A percentile compares a stretch with the other conserved stretches of the same genome.
Conservation (phyloP, 2,113 vertebrate genomes). For the Thinocorus orbignyianus region DNA sequence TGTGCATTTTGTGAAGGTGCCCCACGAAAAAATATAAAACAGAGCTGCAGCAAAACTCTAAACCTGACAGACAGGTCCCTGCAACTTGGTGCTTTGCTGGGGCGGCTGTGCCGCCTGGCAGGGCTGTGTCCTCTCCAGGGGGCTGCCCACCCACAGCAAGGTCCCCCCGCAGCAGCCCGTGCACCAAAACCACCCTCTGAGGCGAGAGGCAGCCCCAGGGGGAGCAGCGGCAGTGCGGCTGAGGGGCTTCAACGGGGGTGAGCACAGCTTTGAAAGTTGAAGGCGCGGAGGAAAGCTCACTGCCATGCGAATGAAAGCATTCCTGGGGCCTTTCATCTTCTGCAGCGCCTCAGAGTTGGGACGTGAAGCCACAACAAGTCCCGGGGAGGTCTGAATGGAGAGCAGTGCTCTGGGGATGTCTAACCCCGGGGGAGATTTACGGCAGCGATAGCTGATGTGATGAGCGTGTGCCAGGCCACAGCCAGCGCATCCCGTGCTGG, state of each 20-base stretch:
- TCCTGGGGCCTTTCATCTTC: not conserved
- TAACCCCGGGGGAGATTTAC: not conserved
- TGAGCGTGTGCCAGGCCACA: not conserved
- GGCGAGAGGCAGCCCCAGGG: not conserved
- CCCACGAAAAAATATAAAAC: not conserved
- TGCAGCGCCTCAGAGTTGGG: not conserved
- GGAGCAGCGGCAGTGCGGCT: not conserved
- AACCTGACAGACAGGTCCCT: not conserved
- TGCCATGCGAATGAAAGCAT: not conserved
- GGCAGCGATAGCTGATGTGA: not conserved
- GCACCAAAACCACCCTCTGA: rapidly evolving
- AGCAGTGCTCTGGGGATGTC: not conserved
- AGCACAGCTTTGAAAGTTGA: not conserved
- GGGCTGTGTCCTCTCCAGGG: too few species aligned
- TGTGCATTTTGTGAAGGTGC: not conserved
- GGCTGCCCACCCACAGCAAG: not conserved
- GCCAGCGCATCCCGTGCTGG: rapidly evolving
- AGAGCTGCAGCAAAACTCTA: not conserved
- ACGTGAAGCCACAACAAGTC: not conserved
- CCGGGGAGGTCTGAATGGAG: not conserved
- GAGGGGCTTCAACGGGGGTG: not conserved
- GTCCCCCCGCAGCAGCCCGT: not conserved
- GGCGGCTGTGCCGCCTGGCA: not conserved
- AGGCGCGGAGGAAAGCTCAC: rapidly evolving
- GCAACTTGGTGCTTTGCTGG: not conserved